phyloP scores from a whole-genome alignment of 2,888 invertebrate genomes.

The Unio pictorum region DNA sequence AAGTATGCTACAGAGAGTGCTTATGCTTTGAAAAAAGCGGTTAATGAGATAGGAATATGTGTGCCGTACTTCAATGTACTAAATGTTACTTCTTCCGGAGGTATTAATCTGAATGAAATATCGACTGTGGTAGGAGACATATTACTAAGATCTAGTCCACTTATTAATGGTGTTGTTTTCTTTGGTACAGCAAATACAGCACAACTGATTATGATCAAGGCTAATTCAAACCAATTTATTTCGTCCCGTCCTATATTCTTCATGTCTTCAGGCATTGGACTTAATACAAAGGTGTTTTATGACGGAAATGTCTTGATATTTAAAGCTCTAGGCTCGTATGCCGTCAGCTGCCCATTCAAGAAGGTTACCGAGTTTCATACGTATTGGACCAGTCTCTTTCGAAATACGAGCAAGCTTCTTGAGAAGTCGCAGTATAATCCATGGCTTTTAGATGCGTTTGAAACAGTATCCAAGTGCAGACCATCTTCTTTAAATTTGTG shows the following conservation, averaged over 20 bases:
- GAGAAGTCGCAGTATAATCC: too few relatives aligned
- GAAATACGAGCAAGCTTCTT: too few relatives aligned
- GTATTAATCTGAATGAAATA: neutral
- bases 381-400: too few relatives aligned
- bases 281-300: too few relatives aligned
- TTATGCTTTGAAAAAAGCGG: neutral
- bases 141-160: slow-evolving; percentile 1
- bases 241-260: slow-evolving; percentile 5
- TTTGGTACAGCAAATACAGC: slow-evolving; percentile 4
- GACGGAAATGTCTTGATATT: too few relatives aligned
- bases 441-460: too few relatives aligned
- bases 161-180: slow-evolving; percentile 13
- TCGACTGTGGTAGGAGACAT: neutral
- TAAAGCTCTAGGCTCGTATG: too few relatives aligned
- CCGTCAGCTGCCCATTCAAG: too few relatives aligned
- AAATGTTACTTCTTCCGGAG: neutral
- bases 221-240: neutral
- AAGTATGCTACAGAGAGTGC: slow-evolving; percentile 8
- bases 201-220: neutral
- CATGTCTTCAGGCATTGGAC: slow-evolving; percentile 6
- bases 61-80: neutral
- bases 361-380: too few relatives aligned
- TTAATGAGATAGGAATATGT: slow-evolving; percentile 2
- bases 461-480: too few relatives aligned
- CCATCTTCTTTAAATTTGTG: too few relatives aligned